These are phyloP conservation scores for Aradophagus sp. DNA, from an alignment of 1,140 invertebrate species.

Conservation along the genomic window DNA sequence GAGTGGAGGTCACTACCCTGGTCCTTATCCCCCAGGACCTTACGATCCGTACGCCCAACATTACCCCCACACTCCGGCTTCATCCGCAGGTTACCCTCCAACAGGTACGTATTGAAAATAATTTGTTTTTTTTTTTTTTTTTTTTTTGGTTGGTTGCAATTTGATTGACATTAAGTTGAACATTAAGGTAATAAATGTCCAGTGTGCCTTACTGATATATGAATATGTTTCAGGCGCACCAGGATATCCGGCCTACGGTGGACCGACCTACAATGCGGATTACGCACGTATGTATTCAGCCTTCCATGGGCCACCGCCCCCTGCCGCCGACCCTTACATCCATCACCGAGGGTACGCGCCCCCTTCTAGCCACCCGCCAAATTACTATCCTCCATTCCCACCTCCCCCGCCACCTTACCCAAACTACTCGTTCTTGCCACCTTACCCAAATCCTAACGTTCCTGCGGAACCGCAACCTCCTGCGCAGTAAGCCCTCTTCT, in stretches of 20 bases:
- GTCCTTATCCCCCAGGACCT: constrained; percentile 74
- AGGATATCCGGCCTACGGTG: constrained; percentile 67
- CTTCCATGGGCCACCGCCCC: constrained; percentile 71
- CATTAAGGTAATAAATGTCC: no score
- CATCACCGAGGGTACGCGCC: constrained; percentile 67
- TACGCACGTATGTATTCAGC: constrained; percentile 74
- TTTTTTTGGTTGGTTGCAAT: no score
- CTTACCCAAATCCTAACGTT: constrained; percentile 71
- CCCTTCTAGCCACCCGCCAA: constrained; percentile 66
- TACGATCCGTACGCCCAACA: constrained; percentile 76
- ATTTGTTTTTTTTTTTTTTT: no score
- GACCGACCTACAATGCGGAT: constrained; percentile 70
- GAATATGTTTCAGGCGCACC: constrained; percentile 50
- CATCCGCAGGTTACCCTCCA: constrained; percentile 70
- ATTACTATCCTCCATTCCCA: constrained; percentile 72
- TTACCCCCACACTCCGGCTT: constrained; percentile 69
- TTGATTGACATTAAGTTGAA: no score
- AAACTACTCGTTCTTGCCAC: constrained; percentile 71
- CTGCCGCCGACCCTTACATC: constrained; percentile 70
- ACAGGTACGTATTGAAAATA: constrained; percentile 61
- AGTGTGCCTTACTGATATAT: no score
- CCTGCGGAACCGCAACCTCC: constrained; percentile 71
- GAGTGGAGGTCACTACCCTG: constrained; percentile 73
- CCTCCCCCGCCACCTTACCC: constrained; percentile 73
- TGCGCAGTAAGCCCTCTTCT: constrained; percentile 67